Base-by-base conservation (phyloP, 2,113 vertebrate genomes). In the Toxotes chatareus region DNA sequence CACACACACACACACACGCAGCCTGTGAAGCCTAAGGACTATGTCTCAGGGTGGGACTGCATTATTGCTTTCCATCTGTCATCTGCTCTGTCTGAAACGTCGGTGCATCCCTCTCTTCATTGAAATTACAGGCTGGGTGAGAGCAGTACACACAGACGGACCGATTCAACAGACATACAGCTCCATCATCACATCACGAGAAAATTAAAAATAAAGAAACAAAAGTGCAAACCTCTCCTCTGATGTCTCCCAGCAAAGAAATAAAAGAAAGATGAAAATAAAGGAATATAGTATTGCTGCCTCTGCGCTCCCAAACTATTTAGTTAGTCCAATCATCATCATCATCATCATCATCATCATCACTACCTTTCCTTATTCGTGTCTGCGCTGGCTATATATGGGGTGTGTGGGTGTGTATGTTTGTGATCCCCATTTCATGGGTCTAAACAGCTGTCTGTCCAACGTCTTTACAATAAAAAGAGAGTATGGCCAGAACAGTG, bases 181-280 rank as follows among this genome's bases (percentile, higher is more conserved):
- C 71, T 86, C 79, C 75, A 68, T 65, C 77, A 76, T 85, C 83
- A 86, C 63, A 36, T 82, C 77, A 88, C 76, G 34, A 76, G 46
- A 86, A 78, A 84, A 91, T 73, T 8, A 47, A 79, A 89, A 91
- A 81, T 9, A 72, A 90, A 79, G 46, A 86, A 91, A 90, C 55
- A 92, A 91, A 93, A 91, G 92, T 92, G 91, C 92, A 93, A 90
- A 89, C 87, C 86, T 91, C 72, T 91, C 79, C 74, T 82, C 74
- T 55, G 67, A 75, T 77, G 83, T 90, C 67, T 86, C 86, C 76
- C 84, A 79, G 75, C 71, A 86, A 89, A 91, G 66, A 80, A 83
- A 80, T 64, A 46, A 86, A 88, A 75, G 34, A 81, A 47, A 79
- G 57, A 66, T 76, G 31, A 64, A 82, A 85, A 70, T 57, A 55